A percentile compares a stretch with the other conserved stretches of the same genome.
phyloP scores from a whole-genome alignment of 37 sponge, comb jelly and placozoan genomes.

The Aplysina aerophoba region DNA sequence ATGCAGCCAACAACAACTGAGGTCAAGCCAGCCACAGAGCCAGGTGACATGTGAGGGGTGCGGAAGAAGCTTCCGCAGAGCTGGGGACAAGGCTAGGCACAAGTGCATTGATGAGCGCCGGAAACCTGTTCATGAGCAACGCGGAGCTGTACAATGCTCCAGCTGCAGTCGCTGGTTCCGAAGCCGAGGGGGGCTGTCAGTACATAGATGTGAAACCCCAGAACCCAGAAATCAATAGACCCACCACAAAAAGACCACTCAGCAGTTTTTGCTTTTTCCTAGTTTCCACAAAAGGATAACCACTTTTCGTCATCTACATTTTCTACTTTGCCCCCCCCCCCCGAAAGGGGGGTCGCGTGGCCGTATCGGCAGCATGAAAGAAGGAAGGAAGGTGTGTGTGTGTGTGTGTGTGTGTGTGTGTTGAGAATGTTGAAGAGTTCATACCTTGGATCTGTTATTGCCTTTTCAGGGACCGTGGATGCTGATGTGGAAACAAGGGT shows the following conservation, averaged over 20 bases:
- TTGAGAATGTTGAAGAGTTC: too few species aligned
- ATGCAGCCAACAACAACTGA: neutral
- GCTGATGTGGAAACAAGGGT: slow-evolving; percentile 29
- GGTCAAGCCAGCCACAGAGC: neutral
- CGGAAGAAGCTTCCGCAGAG: neutral
- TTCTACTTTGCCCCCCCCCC: too few species aligned
- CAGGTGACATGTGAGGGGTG: neutral
- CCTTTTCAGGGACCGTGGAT: slow-evolving; percentile 9
- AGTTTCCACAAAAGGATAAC: too few species aligned
- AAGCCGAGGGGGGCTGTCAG: slow-evolving; percentile 9
- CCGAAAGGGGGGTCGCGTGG: too few species aligned
- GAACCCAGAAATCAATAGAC: neutral
- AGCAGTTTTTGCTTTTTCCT: too few species aligned
- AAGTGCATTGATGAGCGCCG: slow-evolving; percentile 25
- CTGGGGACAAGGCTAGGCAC: slow-evolving; percentile 7
- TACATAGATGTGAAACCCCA: neutral
- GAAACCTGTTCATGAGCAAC: neutral
- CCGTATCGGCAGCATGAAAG: too few species aligned
- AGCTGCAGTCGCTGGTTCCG: slow-evolving; percentile 1
- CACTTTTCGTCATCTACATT: too few species aligned
- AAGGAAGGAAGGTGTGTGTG: too few species aligned
- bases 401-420: too few species aligned
- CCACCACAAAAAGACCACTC: neutral
- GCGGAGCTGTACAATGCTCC: neutral
- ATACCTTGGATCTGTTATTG: slow-evolving; percentile 44